Conservation (phyloP, 2,888 invertebrate genomes). For the Drosophila monieri region DNA sequence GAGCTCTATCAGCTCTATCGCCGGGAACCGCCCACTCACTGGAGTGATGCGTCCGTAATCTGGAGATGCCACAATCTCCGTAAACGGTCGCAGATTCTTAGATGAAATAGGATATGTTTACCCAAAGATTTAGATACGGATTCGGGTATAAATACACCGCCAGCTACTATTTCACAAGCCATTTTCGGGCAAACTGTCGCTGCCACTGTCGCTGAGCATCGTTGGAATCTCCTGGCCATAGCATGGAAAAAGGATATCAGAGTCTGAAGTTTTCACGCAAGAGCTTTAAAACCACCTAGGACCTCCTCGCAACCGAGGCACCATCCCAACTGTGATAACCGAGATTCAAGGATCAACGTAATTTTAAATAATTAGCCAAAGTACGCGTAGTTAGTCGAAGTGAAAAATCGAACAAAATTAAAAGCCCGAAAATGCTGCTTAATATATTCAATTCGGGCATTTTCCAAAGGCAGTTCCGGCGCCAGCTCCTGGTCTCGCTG, state of each 20-base stretch:
- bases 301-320: not conserved
- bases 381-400: not conserved
- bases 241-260: slow-evolving; percentile 57
- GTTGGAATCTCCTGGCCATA: slow-evolving; percentile 18
- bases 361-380: slow-evolving; percentile 3
- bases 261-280: slow-evolving; percentile 27
- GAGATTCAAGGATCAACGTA: slow-evolving; percentile 12
- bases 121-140: slow-evolving; percentile 56
- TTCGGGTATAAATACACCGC: slow-evolving; percentile 47
- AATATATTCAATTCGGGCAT: slow-evolving; percentile 62
- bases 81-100: slow-evolving; percentile 28
- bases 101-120: slow-evolving; percentile 50
- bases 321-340: slow-evolving; percentile 54
- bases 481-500: slow-evolving; percentile 69
- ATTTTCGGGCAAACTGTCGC: slow-evolving; percentile 26
- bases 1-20: slow-evolving; percentile 20
- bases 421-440: slow-evolving; percentile 49
- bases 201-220: slow-evolving; percentile 2
- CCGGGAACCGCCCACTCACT: slow-evolving; percentile 1
- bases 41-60: slow-evolving; percentile 21
- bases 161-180: slow-evolving; percentile 46
- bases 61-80: slow-evolving; percentile 22
- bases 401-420: not conserved
- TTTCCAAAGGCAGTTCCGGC: slow-evolving; percentile 63
- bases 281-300: slow-evolving; percentile 27